These are phyloP conservation scores for Nycticebus coucang DNA, from an alignment of 2,113 vertebrate species.

Conservation along the genomic window DNA sequence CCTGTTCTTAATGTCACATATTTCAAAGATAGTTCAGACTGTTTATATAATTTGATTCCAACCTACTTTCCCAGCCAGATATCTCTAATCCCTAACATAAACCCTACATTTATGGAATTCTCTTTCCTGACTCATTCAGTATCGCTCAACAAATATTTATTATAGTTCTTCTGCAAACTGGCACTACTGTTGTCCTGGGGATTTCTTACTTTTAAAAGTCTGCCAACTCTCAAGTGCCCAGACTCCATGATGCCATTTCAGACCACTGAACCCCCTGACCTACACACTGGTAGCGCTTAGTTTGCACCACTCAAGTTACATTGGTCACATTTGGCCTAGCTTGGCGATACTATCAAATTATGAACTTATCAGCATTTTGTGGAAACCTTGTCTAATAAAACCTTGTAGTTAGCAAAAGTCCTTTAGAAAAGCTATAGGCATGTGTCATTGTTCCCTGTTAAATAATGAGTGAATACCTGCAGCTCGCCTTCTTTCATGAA, in stretches of 20 bases:
- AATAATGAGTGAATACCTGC: background rate
- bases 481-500: background rate
- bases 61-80: constrained; percentile 46
- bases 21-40: constrained; percentile 42
- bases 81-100: constrained; percentile 34
- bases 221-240: constrained; percentile 8
- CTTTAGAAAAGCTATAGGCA: background rate
- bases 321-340: background rate
- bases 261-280: background rate
- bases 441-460: background rate
- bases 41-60: constrained; percentile 51
- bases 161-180: constrained; percentile 47
- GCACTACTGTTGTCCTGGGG: background rate
- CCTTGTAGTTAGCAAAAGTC: background rate
- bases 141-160: constrained; percentile 29
- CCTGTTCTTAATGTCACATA: background rate
- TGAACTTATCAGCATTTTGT: background rate
- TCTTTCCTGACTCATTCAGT: constrained; percentile 35
- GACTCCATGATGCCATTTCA: background rate
- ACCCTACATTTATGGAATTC: constrained; percentile 35
- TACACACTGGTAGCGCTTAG: background rate
- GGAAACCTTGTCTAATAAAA: constrained; percentile 18
- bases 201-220: constrained; percentile 43
- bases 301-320: background rate
- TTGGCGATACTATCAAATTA: background rate